phyloP scores from a whole-genome alignment of 2,888 invertebrate genomes.

The Metallyticus violacea region DNA sequence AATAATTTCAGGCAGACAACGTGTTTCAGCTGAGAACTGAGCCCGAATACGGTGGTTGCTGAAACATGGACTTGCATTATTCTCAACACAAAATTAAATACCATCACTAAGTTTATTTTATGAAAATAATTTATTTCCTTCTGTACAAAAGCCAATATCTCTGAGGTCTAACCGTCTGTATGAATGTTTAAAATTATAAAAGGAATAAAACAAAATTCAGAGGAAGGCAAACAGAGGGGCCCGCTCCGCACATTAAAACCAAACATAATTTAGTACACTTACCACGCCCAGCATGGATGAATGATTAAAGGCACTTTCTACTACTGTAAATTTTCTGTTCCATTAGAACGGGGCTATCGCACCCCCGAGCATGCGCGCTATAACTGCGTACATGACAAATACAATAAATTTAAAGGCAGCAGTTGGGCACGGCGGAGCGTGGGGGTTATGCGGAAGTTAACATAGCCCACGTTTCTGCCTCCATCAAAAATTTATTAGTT shows the following conservation, averaged over 20 bases:
- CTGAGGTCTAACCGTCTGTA: too few species aligned
- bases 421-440: background rate
- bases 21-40: too few species aligned
- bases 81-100: too few species aligned
- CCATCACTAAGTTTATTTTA: too few species aligned
- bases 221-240: background rate
- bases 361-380: background rate
- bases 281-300: background rate
- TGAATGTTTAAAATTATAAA: too few species aligned
- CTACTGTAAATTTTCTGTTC: background rate
- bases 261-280: background rate
- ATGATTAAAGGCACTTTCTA: background rate
- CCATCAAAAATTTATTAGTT: background rate
- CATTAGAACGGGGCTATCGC: background rate
- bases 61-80: too few species aligned
- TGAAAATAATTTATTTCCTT: too few species aligned
- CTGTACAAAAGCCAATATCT: too few species aligned
- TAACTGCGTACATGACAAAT: background rate
- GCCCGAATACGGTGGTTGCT: too few species aligned
- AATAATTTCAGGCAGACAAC: too few species aligned
- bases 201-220: background rate
- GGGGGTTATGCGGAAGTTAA: background rate
- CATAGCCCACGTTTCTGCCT: background rate
- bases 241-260: too few species aligned
- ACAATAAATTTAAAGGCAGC: background rate